Percentiles rank a stretch among this genome's conserved stretches.
phyloP scores from a whole-genome alignment of 1,140 invertebrate genomes.

The Anthonomus grandis region DNA sequence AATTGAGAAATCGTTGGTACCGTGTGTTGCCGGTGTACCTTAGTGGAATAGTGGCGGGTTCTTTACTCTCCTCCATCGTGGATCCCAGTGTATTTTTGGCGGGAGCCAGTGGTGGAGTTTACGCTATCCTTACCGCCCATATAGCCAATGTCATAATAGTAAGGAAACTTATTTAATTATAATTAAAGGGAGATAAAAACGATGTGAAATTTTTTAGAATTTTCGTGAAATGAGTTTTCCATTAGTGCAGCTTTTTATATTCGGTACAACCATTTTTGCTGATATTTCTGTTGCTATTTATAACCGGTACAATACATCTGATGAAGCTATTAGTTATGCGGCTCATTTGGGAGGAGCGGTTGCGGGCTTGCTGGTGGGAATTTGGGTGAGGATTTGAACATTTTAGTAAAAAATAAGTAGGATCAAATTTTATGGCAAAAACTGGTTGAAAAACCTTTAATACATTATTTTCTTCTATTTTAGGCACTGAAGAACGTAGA shows the following conservation, averaged over 20 bases:
- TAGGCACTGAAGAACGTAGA: conserved; percentile 85
- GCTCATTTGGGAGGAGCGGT: conserved; percentile 83
- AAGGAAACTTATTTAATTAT: conserved; percentile 33
- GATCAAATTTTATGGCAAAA: no score
- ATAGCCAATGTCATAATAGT: conserved; percentile 92
- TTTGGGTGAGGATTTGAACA: no score
- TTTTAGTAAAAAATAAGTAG: no score
- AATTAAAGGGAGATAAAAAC: no score
- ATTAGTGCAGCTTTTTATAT: conserved; percentile 71
- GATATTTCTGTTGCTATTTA: conserved; percentile 77
- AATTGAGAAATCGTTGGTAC: conserved; percentile 95
- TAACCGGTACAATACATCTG: conserved; percentile 65
- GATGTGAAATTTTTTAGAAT: conserved; percentile 65
- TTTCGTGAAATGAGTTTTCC: conserved; percentile 90
- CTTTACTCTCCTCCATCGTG: conserved; percentile 79
- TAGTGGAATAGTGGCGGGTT: conserved; percentile 79
- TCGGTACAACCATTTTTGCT: conserved; percentile 62
- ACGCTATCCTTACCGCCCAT: conserved; percentile 92
- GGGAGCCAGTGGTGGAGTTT: conserved; percentile 94
- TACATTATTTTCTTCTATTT: no score
- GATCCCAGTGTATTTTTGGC: conserved; percentile 85
- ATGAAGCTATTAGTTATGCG: conserved; percentile 72
- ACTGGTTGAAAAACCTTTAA: no score
- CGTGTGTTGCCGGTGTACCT: conserved; percentile 77
- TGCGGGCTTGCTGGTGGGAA: conserved; percentile 81